These are phyloP conservation scores for Ptychoptera albimana DNA, from an alignment of 2,888 invertebrate genomes.

Conservation along the genomic window DNA sequence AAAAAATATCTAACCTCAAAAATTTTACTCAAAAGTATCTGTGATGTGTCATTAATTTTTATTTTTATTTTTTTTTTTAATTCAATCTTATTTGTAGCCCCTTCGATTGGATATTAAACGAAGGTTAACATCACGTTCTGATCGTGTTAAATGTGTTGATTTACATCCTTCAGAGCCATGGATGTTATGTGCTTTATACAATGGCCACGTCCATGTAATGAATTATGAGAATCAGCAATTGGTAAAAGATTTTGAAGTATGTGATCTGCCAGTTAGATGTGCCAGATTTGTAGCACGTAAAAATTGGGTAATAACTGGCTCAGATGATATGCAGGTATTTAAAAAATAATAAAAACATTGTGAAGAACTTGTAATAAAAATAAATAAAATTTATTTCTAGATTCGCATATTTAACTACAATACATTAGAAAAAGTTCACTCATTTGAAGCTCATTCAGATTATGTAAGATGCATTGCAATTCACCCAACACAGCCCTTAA, in stretches of 20 bases:
- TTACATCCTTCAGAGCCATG: constrained; percentile 96
- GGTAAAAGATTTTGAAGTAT: constrained; percentile 82
- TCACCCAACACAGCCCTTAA: constrained; percentile 93
- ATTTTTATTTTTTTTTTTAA: no score
- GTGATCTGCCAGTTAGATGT: constrained; percentile 90
- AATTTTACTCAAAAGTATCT: no score
- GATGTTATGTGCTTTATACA: constrained; percentile 96
- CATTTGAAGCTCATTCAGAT: constrained; percentile 97
- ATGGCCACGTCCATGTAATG: constrained; percentile 99
- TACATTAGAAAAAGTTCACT: constrained; percentile 87
- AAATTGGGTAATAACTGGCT: constrained; percentile 97
- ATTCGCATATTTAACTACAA: constrained; percentile 97
- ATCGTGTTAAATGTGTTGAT: constrained; percentile 96
- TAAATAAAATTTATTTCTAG: constrained; percentile 2
- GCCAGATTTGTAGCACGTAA: constrained; percentile 94
- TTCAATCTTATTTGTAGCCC: constrained; percentile 45
- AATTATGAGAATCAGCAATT: constrained; percentile 90
- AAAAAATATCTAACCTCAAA: no score
- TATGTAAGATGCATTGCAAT: constrained; percentile 92
- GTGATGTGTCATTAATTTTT: no score
- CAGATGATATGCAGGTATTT: constrained; percentile 70
- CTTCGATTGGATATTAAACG: constrained; percentile 95
- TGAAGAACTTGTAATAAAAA: no score
- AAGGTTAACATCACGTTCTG: constrained; percentile 91
- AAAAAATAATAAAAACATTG: no score